phyloP scores from a whole-genome alignment of 2,797 vertebrate genomes.

The Siniperca obscura region DNA sequence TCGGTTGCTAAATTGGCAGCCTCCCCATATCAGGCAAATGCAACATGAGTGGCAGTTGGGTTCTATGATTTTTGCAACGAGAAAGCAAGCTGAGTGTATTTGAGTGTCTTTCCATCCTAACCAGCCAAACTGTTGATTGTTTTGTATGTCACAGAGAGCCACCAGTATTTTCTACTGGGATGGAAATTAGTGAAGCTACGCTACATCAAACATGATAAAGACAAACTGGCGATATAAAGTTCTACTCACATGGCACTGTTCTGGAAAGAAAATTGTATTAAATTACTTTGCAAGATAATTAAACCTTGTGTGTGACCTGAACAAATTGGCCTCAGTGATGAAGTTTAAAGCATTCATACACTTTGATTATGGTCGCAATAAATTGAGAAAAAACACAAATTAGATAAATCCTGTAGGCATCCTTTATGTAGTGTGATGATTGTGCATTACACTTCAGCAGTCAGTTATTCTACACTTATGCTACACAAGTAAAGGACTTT shows the following conservation, averaged over 20 bases:
- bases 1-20: conserved; percentile 28
- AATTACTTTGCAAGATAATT: conserved; percentile 16
- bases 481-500: conserved; percentile 43
- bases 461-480: conserved; percentile 49
- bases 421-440: conserved; percentile 30
- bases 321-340: conserved; percentile 16
- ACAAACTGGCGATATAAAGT: not conserved
- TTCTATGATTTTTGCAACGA: conserved; percentile 12
- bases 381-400: not conserved
- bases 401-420: conserved; percentile 9
- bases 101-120: conserved; percentile 4
- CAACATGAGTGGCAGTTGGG: conserved; percentile 2
- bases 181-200: not conserved
- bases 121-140: conserved; percentile 4
- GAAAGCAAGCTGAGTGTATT: not conserved
- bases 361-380: not conserved
- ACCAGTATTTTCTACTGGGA: not conserved
- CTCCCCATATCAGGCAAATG: not conserved
- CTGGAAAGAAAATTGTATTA: not conserved
- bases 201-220: not conserved
- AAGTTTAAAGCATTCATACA: conserved; percentile 7
- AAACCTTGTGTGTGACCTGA: conserved; percentile 10
- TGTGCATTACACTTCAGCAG: conserved; percentile 16
- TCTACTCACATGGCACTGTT: not conserved
- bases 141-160: conserved; percentile 12